Evolutionary conservation across 2,113 vertebrate genomes (phyloP).

Genomic region (Mastomys natalensis): DNA sequence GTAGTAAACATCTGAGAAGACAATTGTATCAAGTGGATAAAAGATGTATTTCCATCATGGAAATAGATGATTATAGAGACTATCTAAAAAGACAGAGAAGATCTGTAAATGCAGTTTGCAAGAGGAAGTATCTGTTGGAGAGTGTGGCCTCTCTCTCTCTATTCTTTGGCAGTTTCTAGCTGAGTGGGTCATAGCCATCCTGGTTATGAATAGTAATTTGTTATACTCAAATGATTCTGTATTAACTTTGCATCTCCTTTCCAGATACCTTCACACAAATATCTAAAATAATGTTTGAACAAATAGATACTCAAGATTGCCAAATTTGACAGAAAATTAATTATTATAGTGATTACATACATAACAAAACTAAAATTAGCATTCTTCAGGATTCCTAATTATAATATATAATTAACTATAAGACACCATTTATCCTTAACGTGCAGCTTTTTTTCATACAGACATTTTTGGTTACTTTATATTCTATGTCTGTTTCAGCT

Average conservation of each 20-base stretch:
- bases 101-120: fast-evolving
- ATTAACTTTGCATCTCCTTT: neutral
- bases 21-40: too few species aligned
- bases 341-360: too few species aligned
- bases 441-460: neutral
- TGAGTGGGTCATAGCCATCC: neutral
- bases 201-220: neutral
- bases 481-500: constrained; percentile 37
- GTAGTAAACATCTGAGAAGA: too few species aligned
- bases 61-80: neutral
- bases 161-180: neutral
- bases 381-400: neutral
- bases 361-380: neutral
- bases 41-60: too few species aligned
- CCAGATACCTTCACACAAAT: neutral
- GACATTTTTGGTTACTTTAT: constrained; percentile 52
- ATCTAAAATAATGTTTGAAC: neutral
- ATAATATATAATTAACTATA: neutral
- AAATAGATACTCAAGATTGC: neutral
- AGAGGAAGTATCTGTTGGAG: neutral
- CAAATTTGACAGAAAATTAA: neutral
- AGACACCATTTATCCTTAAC: neutral
- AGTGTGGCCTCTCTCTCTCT: neutral
- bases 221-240: neutral
- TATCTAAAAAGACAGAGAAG: neutral